These are phyloP conservation scores for Serilophus lunatus DNA, from an alignment of 2,113 vertebrate genomes.

Conservation along the genomic window DNA sequence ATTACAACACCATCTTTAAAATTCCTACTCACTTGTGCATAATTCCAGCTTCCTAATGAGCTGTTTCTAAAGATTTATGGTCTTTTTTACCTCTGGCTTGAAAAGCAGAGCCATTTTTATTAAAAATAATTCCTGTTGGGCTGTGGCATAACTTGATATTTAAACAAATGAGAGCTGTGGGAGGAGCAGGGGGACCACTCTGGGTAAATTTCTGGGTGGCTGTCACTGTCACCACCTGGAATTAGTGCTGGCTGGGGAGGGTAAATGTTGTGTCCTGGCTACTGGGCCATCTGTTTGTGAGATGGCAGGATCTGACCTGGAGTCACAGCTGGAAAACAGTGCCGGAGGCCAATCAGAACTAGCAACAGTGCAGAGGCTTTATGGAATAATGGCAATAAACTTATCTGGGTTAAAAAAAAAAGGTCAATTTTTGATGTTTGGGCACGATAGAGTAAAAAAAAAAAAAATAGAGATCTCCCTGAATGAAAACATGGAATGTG, in stretches of 20 bases:
- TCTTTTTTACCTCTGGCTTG: not conserved
- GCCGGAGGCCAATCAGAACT: not conserved
- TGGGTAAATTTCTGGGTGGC: not conserved
- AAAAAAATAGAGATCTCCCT: not conserved
- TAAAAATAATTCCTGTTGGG: not conserved
- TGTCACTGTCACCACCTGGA: not conserved
- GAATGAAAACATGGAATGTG: not conserved
- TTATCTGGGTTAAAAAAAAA: not conserved
- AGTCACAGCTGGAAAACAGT: not conserved
- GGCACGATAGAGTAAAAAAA: not conserved
- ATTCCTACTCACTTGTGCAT: not conserved
- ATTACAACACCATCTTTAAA: not conserved
- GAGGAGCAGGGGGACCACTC: too few relatives aligned
- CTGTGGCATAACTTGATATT: not conserved
- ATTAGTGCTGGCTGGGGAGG: not conserved
- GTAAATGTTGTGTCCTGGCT: not conserved
- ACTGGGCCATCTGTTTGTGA: not conserved
- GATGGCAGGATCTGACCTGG: not conserved
- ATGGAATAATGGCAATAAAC: not conserved
- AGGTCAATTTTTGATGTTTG: not conserved
- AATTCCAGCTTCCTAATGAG: not conserved
- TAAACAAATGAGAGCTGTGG: not conserved
- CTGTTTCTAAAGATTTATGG: not conserved
- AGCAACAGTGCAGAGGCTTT: not conserved
- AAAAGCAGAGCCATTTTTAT: not conserved